These are phyloP conservation scores for Arge pagana DNA, from an alignment of 2,888 invertebrate genomes.

Conservation along the genomic window DNA sequence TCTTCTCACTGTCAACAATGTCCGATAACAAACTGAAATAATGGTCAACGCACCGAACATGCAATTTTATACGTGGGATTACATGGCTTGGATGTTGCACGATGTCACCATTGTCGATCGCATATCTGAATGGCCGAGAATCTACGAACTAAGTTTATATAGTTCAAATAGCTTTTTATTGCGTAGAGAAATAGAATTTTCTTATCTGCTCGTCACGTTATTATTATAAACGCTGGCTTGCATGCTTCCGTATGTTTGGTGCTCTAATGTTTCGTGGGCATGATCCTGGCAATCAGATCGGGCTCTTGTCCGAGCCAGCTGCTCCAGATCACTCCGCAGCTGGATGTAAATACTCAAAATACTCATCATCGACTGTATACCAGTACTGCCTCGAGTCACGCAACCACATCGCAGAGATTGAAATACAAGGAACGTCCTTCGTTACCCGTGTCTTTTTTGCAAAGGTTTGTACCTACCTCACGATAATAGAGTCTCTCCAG, in stretches of 20 bases:
- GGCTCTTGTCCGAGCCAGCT: slow-evolving; percentile 92
- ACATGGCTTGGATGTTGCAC: no score
- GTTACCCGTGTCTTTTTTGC: slow-evolving; percentile 51
- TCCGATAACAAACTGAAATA: no score
- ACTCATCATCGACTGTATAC: slow-evolving; percentile 52
- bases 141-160: no score
- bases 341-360: slow-evolving; percentile 56
- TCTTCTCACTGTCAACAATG: no score
- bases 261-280: slow-evolving; percentile 39
- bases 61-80: no score
- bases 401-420: slow-evolving; percentile 63
- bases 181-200: no score
- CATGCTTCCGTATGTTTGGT: slow-evolving; percentile 18
- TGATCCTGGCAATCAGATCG: slow-evolving; percentile 66
- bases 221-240: slow-evolving; percentile 11
- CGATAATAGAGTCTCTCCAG: slow-evolving; percentile 7
- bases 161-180: no score
- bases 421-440: slow-evolving; percentile 69
- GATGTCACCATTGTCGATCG: no score
- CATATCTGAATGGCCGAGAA: no score
- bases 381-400: slow-evolving; percentile 56
- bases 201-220: no score
- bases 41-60: no score
- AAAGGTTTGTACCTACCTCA: slow-evolving; percentile 63
- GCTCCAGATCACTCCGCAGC: slow-evolving; percentile 72